Evolutionary conservation across 2,113 vertebrate genomes (phyloP).

Genomic region (Coptodon bakossiorum): DNA sequence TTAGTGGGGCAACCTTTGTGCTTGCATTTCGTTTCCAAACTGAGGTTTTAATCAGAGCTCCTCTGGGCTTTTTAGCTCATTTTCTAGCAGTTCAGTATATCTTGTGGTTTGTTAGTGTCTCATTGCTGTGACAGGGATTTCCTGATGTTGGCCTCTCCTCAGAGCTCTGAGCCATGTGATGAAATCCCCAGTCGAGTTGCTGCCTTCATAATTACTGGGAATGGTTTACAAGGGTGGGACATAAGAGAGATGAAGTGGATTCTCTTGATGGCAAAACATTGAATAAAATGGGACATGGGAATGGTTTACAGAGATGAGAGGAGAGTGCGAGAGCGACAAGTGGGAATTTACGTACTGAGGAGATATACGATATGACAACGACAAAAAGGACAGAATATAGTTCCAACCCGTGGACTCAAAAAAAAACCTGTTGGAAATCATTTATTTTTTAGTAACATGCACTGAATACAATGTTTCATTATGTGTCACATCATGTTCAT

Average conservation of each 20-base stretch:
- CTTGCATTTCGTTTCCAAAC: not conserved
- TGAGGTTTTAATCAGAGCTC: constrained; percentile 18
- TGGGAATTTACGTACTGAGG: not conserved
- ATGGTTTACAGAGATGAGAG: constrained; percentile 12
- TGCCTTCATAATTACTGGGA: constrained; percentile 37
- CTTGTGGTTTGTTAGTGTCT: constrained; percentile 35
- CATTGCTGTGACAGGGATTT: constrained; percentile 42
- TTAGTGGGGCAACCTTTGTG: not conserved
- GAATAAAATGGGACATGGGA: constrained; percentile 21
- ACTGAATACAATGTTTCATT: not conserved
- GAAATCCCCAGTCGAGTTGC: constrained; percentile 36
- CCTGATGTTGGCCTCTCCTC: constrained; percentile 31
- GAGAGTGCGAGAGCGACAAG: not conserved
- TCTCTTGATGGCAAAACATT: constrained; percentile 26
- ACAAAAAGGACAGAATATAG: not conserved
- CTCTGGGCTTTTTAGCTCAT: constrained; percentile 6
- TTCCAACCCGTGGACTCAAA: not conserved
- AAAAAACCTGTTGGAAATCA: not conserved
- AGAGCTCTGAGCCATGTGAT: constrained; percentile 42
- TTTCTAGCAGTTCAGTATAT: constrained; percentile 11
- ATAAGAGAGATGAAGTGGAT: constrained; percentile 32
- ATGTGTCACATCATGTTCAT: not conserved
- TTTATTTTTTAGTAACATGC: not conserved
- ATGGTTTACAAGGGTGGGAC: constrained; percentile 33
- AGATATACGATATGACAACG: not conserved